Base-by-base conservation (phyloP, 2,113 vertebrate species). In the Eptesicus fuscus region DNA sequence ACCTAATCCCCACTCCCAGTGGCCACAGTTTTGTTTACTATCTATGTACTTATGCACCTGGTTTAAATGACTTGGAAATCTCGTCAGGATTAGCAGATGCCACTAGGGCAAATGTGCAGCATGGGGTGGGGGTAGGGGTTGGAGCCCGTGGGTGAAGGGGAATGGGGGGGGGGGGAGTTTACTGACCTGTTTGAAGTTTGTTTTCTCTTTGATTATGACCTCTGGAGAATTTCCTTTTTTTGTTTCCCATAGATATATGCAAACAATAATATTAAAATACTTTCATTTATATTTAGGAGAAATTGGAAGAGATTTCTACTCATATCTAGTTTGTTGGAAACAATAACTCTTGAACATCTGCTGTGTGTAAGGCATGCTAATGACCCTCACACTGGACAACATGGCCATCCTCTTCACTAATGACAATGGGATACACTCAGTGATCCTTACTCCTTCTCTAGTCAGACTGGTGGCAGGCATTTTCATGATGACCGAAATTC, bases 251-350 rank as follows among this genome's bases (percentile, higher is more conserved):
- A 82, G 71, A 11, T 65, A 2, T 63, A 28, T 95, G 44, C 67
- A 42, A 91, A 88, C 74, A 53, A 47, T 51, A 94, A 32, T 25
- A 78, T 35, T 63, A 22, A 84, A 18, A 35, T 71, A 2, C 7
- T 65, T 94, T 71, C 40, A 86, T 83, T 91, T 87, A 18, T 61
- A 65, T 65, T 49, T 67, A 73, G 53, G 16, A 89, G 51, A 94
- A 89, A 69, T 23, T 53, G 51, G 42, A 53, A 53, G 25, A 49
- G 20, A 13, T 70, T 28, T 67, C 28, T 25, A 25, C 4, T 79
- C 9, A 30, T 76, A 35, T 70, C 35, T 49, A 37, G 9, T 20
- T 67, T 32, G 5, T 61, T 40, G 13, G 40, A 83, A 92, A 14
- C 30, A 70, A 16, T 90, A 7, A 3, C 49, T 61, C 23, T 40